Evolutionary conservation across 2,797 vertebrate species (phyloP), one percentile per base, ranked within the genome.

Genomic region (Rhadinocentrus ornatus): DNA sequence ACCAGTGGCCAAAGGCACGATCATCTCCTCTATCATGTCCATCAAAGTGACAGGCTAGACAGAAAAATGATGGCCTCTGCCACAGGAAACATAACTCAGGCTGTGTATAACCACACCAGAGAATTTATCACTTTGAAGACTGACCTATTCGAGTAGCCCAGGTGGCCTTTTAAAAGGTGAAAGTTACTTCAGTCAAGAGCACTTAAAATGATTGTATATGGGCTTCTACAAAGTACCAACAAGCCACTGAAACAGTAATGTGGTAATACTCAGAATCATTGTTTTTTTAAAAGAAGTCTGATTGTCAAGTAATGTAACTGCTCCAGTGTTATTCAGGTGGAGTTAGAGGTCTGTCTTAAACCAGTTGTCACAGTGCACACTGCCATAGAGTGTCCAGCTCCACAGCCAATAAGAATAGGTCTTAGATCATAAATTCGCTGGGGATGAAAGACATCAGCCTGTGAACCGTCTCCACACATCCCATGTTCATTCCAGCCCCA

Each of bases 401-500:
- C 97, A 52, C 96, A 98, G 80, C 96, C 97, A 85, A 98, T 93
- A 37, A 95, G 89, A 66, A 95, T 83, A 78, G 87, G 88, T 3
- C 69, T 68, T 65, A 96, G 89, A 35, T 83, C 69, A 64, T 81
- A 72, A 64, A 99, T 44, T 1, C 81, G 90, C 73, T 89, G 90
- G 0, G 97, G 97, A 67, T 86, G 62, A 57, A 3, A 62, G 76
- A 96, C 5, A 4, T 96, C 89, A 58, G 67, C 83, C 86, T 95
- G 89, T 0, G 92, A 94, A 78, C 95, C 94, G 8, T 96, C 94
- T 39, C 97, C 97, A 22, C 97, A 99, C 97, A 98, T 99, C 9
- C 98, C 97, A 0, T 99, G 97, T 72, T 99, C 98, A 0, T 99
- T 99, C 97, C 98, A 99, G 77, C 97, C 97, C 97, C 97, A 99